Conservation (phyloP, 2,113 vertebrate species). For the Felis catus region DNA sequence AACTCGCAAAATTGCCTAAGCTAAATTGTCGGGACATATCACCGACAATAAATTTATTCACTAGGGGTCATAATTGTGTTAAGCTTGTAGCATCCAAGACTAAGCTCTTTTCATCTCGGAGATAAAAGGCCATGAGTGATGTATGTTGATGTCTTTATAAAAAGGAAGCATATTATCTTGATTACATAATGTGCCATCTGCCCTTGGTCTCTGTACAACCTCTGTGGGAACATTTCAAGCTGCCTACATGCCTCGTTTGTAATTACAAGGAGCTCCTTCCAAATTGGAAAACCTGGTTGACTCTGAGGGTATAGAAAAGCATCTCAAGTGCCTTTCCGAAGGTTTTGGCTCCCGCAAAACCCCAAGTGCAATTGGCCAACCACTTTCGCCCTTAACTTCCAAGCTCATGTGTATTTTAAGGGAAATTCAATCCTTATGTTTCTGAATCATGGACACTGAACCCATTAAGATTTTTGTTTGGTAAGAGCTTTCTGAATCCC, state of each 20-base stretch:
- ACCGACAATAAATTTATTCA: neutral
- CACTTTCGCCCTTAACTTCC: conserved; percentile 67
- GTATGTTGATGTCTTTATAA: neutral
- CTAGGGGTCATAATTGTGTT: neutral
- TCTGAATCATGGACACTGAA: conserved; percentile 74
- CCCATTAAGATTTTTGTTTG: conserved; percentile 78
- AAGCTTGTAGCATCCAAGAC: neutral
- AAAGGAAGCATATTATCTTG: conserved; percentile 47
- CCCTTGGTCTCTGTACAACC: neutral
- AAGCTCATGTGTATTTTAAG: conserved; percentile 73
- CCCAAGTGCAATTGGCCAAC: conserved; percentile 65
- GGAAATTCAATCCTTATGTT: conserved; percentile 76
- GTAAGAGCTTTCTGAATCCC: conserved; percentile 75
- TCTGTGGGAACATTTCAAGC: neutral
- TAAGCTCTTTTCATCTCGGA: conserved; percentile 5
- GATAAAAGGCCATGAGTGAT: conserved; percentile 11
- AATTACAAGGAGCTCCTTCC: neutral
- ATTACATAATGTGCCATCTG: neutral
- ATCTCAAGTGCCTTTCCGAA: conserved; percentile 21
- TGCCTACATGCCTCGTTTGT: neutral
- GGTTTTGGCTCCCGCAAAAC: conserved; percentile 67
- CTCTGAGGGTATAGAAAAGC: conserved; percentile 20
- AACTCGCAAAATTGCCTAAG: neutral
- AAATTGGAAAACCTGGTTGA: conserved; percentile 38
- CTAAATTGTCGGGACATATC: neutral